A percentile compares a stretch with the other conserved stretches of the same genome.
Evolutionary conservation across 2,113 vertebrate species (phyloP).

Genomic region (Catharus minimus): DNA sequence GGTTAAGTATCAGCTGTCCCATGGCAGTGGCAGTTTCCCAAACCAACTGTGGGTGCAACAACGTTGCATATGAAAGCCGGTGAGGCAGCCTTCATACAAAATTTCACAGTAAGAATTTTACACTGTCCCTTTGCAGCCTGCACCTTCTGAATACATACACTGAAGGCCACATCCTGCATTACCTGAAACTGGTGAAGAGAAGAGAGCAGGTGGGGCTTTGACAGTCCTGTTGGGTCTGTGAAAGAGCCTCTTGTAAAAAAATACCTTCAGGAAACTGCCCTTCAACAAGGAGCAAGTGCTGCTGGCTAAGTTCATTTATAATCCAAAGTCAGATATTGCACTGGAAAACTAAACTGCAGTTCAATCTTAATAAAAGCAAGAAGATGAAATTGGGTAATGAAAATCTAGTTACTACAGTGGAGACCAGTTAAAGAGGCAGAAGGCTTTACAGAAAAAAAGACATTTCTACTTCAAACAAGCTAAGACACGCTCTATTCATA

Average conservation of each 20-base stretch:
- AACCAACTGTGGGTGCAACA: neutral
- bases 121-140: neutral
- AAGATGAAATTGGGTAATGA: neutral
- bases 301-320: neutral
- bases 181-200: neutral
- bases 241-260: neutral
- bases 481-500: neutral
- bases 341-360: neutral
- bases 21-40: neutral
- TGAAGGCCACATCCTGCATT: neutral
- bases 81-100: neutral
- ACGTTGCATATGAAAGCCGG: neutral
- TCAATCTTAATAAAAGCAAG: conserved; percentile 12
- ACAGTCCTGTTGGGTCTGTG: neutral
- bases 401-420: conserved; percentile 2
- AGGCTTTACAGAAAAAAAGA: conserved; percentile 34
- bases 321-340: neutral
- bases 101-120: neutral
- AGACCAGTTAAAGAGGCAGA: conserved; percentile 16
- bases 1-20: neutral
- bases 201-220: neutral
- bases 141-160: neutral
- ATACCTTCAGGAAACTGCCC: neutral
- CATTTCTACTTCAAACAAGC: conserved; percentile 21
- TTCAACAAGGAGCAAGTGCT: conserved; percentile 5